Evolutionary conservation across 2,888 invertebrate species (phyloP), one percentile per base, ranked within the genome.

Genomic region (Elegia similella): DNA sequence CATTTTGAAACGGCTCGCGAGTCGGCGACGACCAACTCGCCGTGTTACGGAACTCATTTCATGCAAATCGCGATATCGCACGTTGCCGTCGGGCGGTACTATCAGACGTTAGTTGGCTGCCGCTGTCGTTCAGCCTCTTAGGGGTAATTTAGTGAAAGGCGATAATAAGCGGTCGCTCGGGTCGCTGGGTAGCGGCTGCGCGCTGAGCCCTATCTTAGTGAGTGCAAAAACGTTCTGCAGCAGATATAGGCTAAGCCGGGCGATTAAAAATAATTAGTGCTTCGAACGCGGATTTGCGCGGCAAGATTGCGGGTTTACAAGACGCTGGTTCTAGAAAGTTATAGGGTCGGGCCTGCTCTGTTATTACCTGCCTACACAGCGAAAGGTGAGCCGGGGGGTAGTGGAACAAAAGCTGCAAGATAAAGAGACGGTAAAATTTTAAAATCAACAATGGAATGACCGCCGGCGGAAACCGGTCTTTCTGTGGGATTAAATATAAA

Each of bases 231-330:
- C 73, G 66, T 65, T 65, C 62, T 62, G 62, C 64, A 68, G 69
- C 66, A 65, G 68, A 70, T 70, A 72, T 73, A 72, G 72, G 73
- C 70, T 70, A 69, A 78, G 72, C 73, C 65, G 55, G 64, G 65
- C 73, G 77, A 78, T 85, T 84, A 81, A 84, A 87, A 82, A 84
- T 87, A 84, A 86, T 87, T 82, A 84, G 79, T 75, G 66, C 69
- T 75, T 72, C 70, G 70, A 65, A 76, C 67, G 72, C 76, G 74
- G 75, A 70, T 73, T 75, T 71, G 70, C 70, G 72, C 75, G 61
- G 66, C 68, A 68, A 70, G 70, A 75, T 72, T 64, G 70, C 62
- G 69, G 68, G 68, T 65, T 65, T 70, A 72, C 69, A 62, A 66
- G 64, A 64, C 65, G 59, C 57, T 60, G 47, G 58, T 58, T 56